These are phyloP conservation scores for Numenius phaeopus DNA, from an alignment of 2,797 vertebrate genomes.

Conservation along the genomic window DNA sequence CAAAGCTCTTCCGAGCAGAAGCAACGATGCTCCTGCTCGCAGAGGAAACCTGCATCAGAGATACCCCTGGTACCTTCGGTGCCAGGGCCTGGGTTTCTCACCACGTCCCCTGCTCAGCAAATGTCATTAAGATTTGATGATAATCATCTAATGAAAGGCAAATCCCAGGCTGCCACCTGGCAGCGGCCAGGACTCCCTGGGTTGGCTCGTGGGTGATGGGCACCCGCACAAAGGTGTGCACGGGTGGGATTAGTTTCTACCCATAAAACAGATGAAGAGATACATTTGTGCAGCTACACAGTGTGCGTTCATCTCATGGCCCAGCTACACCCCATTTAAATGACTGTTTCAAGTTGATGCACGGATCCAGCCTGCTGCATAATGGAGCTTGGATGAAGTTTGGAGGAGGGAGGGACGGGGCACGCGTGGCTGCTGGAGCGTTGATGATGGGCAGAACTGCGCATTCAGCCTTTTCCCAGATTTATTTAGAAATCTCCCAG, in stretches of 20 bases:
- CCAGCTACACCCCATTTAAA: background rate
- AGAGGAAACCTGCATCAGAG: background rate
- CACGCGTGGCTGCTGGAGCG: accelerated
- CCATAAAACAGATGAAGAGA: background rate
- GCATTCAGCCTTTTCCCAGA: background rate
- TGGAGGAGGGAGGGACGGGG: background rate
- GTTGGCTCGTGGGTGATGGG: accelerated
- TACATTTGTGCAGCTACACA: background rate
- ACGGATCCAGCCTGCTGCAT: background rate
- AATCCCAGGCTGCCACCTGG: background rate
- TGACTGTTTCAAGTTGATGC: background rate
- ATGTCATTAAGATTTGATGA: background rate
- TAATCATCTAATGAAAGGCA: background rate
- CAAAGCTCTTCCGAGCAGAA: background rate
- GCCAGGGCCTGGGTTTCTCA: background rate
- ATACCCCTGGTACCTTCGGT: background rate
- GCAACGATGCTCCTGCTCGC: accelerated
- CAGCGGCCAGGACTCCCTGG: background rate
- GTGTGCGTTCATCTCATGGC: background rate
- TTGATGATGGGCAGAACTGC: background rate
- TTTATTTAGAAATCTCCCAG: background rate
- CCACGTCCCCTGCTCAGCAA: background rate
- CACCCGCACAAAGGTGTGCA: background rate
- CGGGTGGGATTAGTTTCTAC: background rate
- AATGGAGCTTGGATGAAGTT: background rate